phyloP scores from a whole-genome alignment of 2,797 vertebrate genomes.

The Pantherophis alleghaniensis region DNA sequence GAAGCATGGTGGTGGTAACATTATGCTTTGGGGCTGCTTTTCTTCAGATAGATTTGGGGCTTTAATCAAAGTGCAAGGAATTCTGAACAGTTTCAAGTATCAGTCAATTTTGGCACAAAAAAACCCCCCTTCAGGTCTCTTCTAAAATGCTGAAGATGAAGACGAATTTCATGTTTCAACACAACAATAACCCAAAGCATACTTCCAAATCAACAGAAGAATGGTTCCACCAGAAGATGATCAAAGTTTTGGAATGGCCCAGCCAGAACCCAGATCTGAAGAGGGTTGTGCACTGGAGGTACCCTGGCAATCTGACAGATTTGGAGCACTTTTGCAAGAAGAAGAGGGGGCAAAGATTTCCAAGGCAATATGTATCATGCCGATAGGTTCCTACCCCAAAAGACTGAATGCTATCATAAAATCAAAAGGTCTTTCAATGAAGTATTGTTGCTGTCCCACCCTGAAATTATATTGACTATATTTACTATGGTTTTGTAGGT shows the following conservation, averaged over 20 bases:
- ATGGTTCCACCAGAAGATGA: not conserved
- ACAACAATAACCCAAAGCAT: not conserved
- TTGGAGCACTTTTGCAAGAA: too few species aligned
- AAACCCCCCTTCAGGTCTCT: not conserved
- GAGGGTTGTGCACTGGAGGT: too few species aligned
- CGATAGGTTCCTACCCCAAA: too few species aligned
- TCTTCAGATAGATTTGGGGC: not conserved
- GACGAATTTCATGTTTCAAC: not conserved
- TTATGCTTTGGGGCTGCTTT: not conserved
- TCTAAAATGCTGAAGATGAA: not conserved
- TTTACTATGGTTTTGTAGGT: not conserved
- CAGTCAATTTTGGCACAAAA: not conserved
- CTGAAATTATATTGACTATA: not conserved
- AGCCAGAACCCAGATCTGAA: not conserved
- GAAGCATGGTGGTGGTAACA: not conserved
- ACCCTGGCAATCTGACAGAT: too few species aligned
- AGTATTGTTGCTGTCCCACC: not conserved
- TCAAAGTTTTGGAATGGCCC: not conserved
- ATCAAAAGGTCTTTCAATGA: too few species aligned
- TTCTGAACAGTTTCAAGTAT: not conserved
- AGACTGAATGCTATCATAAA: too few species aligned
- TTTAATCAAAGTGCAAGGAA: not conserved
- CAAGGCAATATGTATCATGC: too few species aligned
- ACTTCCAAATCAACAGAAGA: not conserved
- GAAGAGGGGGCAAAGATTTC: too few species aligned